phyloP scores from a whole-genome alignment of 1,140 invertebrate species.

The Lanistes nyassanus region DNA sequence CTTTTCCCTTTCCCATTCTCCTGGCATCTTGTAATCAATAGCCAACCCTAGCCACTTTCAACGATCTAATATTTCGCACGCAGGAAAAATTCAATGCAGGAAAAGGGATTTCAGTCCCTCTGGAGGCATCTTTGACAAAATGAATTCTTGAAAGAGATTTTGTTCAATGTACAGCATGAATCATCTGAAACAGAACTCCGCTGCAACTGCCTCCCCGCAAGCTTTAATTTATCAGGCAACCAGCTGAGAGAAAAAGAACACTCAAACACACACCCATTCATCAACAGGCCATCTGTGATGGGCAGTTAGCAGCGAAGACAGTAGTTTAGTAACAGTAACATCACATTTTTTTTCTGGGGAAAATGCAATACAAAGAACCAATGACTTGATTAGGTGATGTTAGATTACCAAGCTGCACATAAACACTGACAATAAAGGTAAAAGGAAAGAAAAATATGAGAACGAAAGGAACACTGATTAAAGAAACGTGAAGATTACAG shows the following conservation, averaged over 20 bases:
- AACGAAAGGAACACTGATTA: no score
- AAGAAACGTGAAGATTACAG: no score
- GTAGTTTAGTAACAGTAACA: background rate
- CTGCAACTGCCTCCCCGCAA: background rate
- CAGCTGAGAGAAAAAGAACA: background rate
- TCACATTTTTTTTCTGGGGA: background rate
- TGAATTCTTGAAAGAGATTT: slow-evolving; percentile 9
- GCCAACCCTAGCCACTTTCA: no score
- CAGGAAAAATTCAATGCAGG: background rate
- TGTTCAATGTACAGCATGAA: background rate
- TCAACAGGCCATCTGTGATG: background rate
- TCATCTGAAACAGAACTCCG: background rate
- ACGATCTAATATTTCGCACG: no score
- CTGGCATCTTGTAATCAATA: no score
- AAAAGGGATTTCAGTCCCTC: background rate
- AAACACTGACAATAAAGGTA: no score
- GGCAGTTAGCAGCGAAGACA: background rate
- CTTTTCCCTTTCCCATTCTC: no score
- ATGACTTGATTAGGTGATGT: background rate
- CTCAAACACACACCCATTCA: no score
- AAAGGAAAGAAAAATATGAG: no score
- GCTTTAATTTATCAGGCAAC: background rate
- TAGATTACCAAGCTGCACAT: background rate
- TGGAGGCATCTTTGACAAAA: background rate
- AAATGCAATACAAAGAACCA: background rate